Percentiles rank a stretch among this genome's conserved stretches.
phyloP scores from a whole-genome alignment of 2,888 invertebrate genomes.

The Andrena chrysosceles region DNA sequence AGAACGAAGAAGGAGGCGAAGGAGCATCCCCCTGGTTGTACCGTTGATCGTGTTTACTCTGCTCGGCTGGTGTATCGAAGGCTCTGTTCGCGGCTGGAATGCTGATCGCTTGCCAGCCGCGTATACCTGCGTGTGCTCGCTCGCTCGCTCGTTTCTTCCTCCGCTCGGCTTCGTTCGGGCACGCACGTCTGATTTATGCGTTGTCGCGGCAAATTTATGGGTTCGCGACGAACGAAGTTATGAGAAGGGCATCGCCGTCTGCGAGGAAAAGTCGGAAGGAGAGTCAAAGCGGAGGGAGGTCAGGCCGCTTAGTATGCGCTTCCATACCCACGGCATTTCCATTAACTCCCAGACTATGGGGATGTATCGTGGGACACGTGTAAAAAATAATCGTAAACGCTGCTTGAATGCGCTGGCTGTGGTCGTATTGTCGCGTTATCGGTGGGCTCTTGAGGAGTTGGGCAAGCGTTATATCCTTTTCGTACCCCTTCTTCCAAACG shows the following conservation, averaged over 20 bases:
- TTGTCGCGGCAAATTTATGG: slow-evolving; percentile 70
- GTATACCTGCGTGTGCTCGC: slow-evolving; percentile 37
- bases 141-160: background rate
- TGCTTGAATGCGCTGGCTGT: slow-evolving; percentile 2
- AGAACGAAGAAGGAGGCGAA: background rate
- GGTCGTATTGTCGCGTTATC: slow-evolving; percentile 34
- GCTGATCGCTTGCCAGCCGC: slow-evolving; percentile 60
- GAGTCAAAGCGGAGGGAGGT: slow-evolving; percentile 44
- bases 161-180: slow-evolving; percentile 38
- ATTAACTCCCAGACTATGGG: slow-evolving; percentile 46
- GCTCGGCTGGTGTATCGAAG: slow-evolving; percentile 50
- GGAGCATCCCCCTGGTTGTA: slow-evolving; percentile 18
- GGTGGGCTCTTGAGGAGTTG: slow-evolving; percentile 6
- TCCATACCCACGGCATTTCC: slow-evolving; percentile 57
- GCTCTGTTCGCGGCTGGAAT: slow-evolving; percentile 62
- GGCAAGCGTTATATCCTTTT: slow-evolving; percentile 10
- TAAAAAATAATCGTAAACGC: slow-evolving; percentile 42
- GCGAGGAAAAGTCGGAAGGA: slow-evolving; percentile 64
- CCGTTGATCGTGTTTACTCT: slow-evolving; percentile 61
- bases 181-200: slow-evolving; percentile 73
- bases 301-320: slow-evolving; percentile 57
- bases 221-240: slow-evolving; percentile 64
- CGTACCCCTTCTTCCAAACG: slow-evolving; percentile 11
- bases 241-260: slow-evolving; percentile 51
- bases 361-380: slow-evolving; percentile 51